These are phyloP conservation scores for Pachyuromys duprasi DNA, from an alignment of 2,797 vertebrate species.

Conservation along the genomic window DNA sequence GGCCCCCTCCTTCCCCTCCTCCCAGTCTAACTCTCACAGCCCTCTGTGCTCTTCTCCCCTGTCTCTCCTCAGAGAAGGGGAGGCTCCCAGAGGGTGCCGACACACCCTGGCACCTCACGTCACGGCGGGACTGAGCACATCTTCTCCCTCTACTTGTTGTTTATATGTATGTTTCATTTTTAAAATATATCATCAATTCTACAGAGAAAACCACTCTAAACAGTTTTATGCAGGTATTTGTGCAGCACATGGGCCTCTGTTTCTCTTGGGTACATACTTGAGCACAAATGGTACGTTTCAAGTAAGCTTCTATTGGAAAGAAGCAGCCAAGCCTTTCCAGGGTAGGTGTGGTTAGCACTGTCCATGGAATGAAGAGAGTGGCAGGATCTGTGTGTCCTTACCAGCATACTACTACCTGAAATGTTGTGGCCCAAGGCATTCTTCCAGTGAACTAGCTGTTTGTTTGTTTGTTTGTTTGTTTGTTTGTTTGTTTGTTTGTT, in stretches of 20 bases:
- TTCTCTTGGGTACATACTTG: constrained; percentile 20
- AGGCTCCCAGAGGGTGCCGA: too few relatives aligned
- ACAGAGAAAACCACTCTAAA: constrained; percentile 1
- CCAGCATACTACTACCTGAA: not conserved
- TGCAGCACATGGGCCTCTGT: not conserved
- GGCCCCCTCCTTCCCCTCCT: too few relatives aligned
- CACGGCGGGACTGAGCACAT: too few relatives aligned
- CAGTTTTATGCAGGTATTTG: not conserved
- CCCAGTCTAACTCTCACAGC: too few relatives aligned
- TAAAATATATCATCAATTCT: not conserved
- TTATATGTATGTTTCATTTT: not conserved
- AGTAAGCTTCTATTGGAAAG: not conserved
- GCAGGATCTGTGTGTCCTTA: not conserved
- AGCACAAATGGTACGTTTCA: not conserved
- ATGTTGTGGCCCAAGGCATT: not conserved
- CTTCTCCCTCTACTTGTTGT: too few relatives aligned
- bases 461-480: not conserved
- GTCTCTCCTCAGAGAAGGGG: too few relatives aligned
- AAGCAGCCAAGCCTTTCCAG: constrained; percentile 26
- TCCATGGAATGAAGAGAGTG: not conserved
- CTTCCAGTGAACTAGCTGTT: not conserved
- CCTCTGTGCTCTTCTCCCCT: too few relatives aligned
- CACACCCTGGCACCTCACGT: too few relatives aligned
- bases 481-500: not conserved
- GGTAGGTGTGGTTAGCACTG: not conserved